These are phyloP conservation scores for Hyppa rectilinea DNA, from an alignment of 2,888 invertebrate genomes.

Conservation along the genomic window DNA sequence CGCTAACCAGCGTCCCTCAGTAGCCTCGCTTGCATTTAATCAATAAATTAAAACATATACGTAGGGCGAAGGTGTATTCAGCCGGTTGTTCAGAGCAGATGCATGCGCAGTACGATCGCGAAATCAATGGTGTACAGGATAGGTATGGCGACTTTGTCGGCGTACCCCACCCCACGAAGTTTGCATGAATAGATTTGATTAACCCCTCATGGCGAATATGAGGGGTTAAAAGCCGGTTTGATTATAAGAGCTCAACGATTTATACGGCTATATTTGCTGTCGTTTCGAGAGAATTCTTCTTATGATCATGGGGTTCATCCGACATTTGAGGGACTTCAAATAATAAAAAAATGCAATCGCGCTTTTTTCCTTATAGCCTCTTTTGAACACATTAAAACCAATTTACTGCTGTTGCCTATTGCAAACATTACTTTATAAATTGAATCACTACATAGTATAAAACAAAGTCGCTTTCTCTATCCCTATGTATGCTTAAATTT, in stretches of 20 bases:
- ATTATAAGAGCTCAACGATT: too few relatives aligned
- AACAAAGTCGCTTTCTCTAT: too few relatives aligned
- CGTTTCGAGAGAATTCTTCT: too few relatives aligned
- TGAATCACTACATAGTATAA: too few relatives aligned
- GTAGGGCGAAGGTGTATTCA: constrained; percentile 3
- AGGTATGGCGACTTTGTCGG: neutral
- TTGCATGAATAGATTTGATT: constrained; percentile 13
- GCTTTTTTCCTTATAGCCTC: neutral
- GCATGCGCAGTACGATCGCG: constrained; percentile 46
- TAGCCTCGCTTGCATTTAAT: constrained; percentile 19
- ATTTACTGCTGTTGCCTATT: neutral
- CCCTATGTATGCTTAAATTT: too few relatives aligned
- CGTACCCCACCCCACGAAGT: neutral
- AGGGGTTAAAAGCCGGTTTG: too few relatives aligned
- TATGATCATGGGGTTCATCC: too few relatives aligned
- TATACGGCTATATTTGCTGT: too few relatives aligned
- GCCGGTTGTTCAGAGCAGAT: constrained; percentile 16
- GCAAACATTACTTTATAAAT: neutral
- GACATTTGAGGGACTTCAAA: too few relatives aligned
- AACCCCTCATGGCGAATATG: too few relatives aligned
- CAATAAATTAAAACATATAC: constrained; percentile 35
- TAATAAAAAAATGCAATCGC: constrained; percentile 11
- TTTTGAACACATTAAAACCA: neutral
- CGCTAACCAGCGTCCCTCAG: neutral
- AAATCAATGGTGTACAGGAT: constrained; percentile 9